Base-by-base conservation (phyloP, 1,140 invertebrate genomes). In the Diuraphis noxia region DNA sequence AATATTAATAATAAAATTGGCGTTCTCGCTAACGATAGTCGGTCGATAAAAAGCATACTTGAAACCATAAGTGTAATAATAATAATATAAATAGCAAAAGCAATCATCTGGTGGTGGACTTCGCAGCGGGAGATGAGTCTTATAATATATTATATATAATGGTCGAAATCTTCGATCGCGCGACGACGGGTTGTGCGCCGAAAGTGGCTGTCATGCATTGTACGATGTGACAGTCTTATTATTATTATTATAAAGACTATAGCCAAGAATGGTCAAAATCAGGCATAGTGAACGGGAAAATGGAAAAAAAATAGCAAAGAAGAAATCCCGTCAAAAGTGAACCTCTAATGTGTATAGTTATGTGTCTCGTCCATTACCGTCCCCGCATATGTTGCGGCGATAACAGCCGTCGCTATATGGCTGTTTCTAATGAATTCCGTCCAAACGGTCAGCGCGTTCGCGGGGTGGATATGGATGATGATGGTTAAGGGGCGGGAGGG, bases 301-400 rank as follows among this genome's bases (percentile, higher is more conserved):
- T n/a, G 0, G 46, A 10, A 84, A 82, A 41, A 38, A 81, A 23
- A 41, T n/a, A 41, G 9, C 34, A 87, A 87, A 46, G 36, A 34
- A 92, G 41, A 46, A 38, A 81, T 40, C 30, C 89, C 34, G n/a
- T 40, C 49, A 86, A 86, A 72, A 89, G 79, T 89, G 88, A 81
- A 81, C 88, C 34, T 90, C 43, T 81, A 90, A 90, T 81, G 88
- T 81, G 88, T n/a, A 72, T 3, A 17, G 46, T 46, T 30, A 49
- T 77, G 85, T 38, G 34, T 79, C 56, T n/a, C 88, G 43, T 81
- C 88, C 88, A 90, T 90, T 90, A 89, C 41, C 40, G 8, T 19
- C 19, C 17, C 3, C 56, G 30, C 88, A 90, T 81, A 43, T 90
- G 88, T 81, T 81, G 72, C 88, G 23, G 72, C 77, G n/a, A n/a